Base-by-base conservation (phyloP, 2,888 invertebrate species). In the Psylliodes chrysocephalus region DNA sequence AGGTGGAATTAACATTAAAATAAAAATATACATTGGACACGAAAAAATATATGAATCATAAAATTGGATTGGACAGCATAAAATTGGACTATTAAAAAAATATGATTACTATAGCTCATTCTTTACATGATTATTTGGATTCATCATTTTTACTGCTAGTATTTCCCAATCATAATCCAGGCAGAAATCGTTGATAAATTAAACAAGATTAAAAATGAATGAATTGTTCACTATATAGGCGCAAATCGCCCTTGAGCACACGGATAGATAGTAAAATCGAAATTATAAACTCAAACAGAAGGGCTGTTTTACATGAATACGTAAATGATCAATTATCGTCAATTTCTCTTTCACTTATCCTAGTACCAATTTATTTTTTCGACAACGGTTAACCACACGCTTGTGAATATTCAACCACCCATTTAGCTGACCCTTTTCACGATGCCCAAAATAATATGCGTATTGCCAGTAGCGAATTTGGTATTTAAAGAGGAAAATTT, bases 251-350 rank as follows among this genome's bases (percentile, higher is more conserved):
- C 42, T n/a, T n/a, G 14, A 44, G n/a, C 44, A 14, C 18, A 18
- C 17, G n/a, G 44, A n/a, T 18, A 1, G 44, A 14, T 18, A 44
- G 44, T 44, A 18, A 44, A 44, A 44, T 44, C 44, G 44, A 49
- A 49, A 49, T 28, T 49, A 28, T 15, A 49, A 49, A 30, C 28
- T 14, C 30, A 49, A 25, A 49, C 30, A 28, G 14, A 35, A 38
- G 52, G 38, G 52, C 14, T 8, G 19, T 52, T 52, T 52, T 35
- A 52, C 52, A 52, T 52, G 52, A 52, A 52, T 49, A 49, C 52
- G 38, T 35, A 52, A 52, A 35, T 52, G 52, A 52, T 52, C 52
- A 52, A 52, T 52, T 52, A 52, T 52, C 52, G 35, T 38, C 52
- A 28, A 52, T 52, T 52, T 52, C 52, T 18, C 52, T 52, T 52